Evolutionary conservation across 92 coral and sea anemone species (phyloP).

Genomic region (Parazoanthus darwini): DNA sequence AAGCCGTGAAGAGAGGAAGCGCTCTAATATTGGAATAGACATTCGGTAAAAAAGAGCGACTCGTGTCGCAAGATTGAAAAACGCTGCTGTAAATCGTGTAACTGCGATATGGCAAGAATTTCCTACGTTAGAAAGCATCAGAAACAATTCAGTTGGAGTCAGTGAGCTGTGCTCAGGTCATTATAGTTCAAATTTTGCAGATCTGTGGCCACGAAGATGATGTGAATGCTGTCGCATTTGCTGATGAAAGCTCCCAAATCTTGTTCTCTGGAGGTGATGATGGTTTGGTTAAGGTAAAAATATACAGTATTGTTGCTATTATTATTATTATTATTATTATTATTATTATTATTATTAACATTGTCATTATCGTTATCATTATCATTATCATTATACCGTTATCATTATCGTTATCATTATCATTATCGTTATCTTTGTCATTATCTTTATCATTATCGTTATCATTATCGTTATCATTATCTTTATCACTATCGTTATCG

Average conservation of each 20-base stretch:
- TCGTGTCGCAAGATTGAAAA: too few species aligned
- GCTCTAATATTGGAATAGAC: too few species aligned
- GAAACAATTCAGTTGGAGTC: neutral
- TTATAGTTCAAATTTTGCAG: slow-evolving; percentile 36
- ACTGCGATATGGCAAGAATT: neutral
- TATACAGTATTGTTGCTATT: neutral
- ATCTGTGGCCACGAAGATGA: slow-evolving; percentile 84
- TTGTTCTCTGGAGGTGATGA: slow-evolving; percentile 93
- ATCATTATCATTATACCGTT: too few species aligned
- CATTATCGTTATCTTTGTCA: neutral
- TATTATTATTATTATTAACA: neutral
- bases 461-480: neutral
- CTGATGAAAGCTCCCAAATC: slow-evolving; percentile 86
- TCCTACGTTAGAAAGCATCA: neutral
- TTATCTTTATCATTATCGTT: neutral
- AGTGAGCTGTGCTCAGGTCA: neutral
- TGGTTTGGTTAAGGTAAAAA: slow-evolving; percentile 91
- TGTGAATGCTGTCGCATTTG: slow-evolving; percentile 80
- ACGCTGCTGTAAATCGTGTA: neutral
- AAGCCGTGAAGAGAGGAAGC: too few species aligned
- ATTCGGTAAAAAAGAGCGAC: too few species aligned
- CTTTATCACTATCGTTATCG: neutral
- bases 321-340: too few species aligned
- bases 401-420: too few species aligned
- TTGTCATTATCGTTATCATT: neutral